Conservation (phyloP, 2,888 invertebrate genomes). For the Bruchidius siliquastri region DNA sequence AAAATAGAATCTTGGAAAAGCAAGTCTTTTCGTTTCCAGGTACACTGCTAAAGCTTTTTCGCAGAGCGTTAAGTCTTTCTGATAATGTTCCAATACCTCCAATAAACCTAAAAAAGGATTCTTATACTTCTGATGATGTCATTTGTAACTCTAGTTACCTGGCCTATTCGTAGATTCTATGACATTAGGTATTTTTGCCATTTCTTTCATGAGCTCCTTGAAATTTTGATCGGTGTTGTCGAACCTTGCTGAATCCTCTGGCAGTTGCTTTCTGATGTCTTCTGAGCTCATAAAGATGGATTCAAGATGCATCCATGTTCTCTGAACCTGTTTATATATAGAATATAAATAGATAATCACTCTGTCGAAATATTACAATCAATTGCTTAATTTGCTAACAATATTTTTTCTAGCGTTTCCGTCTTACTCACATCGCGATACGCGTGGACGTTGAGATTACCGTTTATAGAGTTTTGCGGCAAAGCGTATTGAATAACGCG, state of each 20-base stretch:
- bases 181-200: slow-evolving; percentile 81
- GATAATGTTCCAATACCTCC: slow-evolving; percentile 73
- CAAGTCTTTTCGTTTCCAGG: slow-evolving; percentile 91
- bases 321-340: slow-evolving; percentile 60
- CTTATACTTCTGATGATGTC: no score
- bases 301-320: slow-evolving; percentile 95
- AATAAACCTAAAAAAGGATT: slow-evolving; percentile 73
- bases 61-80: slow-evolving; percentile 82
- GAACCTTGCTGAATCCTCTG: slow-evolving; percentile 89
- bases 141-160: neutral
- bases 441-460: no score
- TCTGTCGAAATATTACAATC: no score
- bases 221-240: slow-evolving; percentile 88
- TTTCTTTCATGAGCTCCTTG: slow-evolving; percentile 72
- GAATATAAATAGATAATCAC: no score
- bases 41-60: slow-evolving; percentile 97
- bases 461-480: no score
- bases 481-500: no score
- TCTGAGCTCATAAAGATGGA: slow-evolving; percentile 98
- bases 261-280: slow-evolving; percentile 90
- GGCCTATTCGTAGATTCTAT: slow-evolving; percentile 58
- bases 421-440: no score
- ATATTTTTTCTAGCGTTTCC: no score
- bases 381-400: no score
- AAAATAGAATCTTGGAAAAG: slow-evolving; percentile 95